Conservation (phyloP, 2,888 invertebrate genomes). For the Parascotia fuliginaria region DNA sequence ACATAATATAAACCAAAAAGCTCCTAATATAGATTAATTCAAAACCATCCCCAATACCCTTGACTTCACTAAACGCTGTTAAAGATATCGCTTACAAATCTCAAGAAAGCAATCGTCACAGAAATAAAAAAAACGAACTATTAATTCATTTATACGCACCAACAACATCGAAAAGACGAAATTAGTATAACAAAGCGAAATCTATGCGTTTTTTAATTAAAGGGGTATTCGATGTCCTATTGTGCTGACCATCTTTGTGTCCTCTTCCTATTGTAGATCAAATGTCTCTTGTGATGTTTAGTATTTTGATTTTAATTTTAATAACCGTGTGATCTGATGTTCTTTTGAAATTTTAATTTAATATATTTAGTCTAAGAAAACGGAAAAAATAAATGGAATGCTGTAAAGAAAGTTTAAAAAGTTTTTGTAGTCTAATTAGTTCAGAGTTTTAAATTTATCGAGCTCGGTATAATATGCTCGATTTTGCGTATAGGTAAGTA, state of each 20-base stretch:
- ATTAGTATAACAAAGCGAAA: slow-evolving; percentile 21
- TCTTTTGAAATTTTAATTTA: too few species aligned
- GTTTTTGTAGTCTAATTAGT: too few species aligned
- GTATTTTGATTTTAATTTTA: slow-evolving; percentile 53
- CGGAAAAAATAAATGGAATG: too few species aligned
- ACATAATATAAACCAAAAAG: too few species aligned
- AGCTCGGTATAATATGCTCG: too few species aligned
- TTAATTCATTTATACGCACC: slow-evolving; percentile 39
- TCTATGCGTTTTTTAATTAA: slow-evolving; percentile 30
- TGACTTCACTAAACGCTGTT: background rate
- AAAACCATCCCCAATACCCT: background rate
- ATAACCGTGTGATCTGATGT: slow-evolving; percentile 57
- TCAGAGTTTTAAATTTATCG: too few species aligned
- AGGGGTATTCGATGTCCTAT: slow-evolving; percentile 25
- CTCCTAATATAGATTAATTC: too few species aligned
- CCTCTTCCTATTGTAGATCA: slow-evolving; percentile 48
- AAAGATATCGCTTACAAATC: slow-evolving; percentile 10
- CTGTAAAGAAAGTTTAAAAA: too few species aligned
- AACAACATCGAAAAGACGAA: slow-evolving; percentile 44
- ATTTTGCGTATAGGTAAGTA: too few species aligned
- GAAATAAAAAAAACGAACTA: background rate
- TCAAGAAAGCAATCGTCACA: background rate
- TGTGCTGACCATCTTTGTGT: slow-evolving; percentile 25
- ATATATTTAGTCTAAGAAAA: too few species aligned
- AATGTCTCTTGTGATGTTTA: slow-evolving; percentile 53